A percentile compares a stretch with the other conserved stretches of the same genome.
phyloP scores from a whole-genome alignment of 2,888 invertebrate species.

The Invenusta paracnida region DNA sequence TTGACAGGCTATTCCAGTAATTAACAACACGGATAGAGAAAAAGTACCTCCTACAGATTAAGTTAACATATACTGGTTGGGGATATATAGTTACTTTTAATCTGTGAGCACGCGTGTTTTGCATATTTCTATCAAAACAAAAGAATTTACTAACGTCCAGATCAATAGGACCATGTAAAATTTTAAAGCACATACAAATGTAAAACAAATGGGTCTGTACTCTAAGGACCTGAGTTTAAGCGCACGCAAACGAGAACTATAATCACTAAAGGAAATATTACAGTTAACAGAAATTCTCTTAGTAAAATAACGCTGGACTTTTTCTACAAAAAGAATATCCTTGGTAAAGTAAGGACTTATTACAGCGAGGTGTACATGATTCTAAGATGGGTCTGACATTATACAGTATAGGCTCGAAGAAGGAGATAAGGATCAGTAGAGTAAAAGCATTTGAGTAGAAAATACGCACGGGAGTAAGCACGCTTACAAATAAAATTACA shows the following conservation, averaged over 20 bases:
- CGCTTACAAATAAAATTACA: not conserved
- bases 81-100: not conserved
- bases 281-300: no score
- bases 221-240: not conserved
- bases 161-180: not conserved
- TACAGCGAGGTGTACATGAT: not conserved
- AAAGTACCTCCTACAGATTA: not conserved
- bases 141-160: not conserved
- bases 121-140: not conserved
- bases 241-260: not conserved
- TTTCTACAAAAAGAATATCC: not conserved
- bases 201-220: not conserved
- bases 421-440: not conserved
- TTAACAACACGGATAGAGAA: no score
- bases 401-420: not conserved
- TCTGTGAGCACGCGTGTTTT: not conserved
- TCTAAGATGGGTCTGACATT: not conserved
- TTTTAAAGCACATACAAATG: not conserved
- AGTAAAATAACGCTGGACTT: no score
- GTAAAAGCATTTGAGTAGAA: not conserved
- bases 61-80: not conserved
- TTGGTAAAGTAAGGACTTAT: not conserved
- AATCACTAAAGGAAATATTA: not conserved
- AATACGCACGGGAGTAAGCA: not conserved
- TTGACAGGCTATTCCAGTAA: no score